A percentile compares a stretch with the other conserved stretches of the same genome.
phyloP scores from a whole-genome alignment of 2,888 invertebrate genomes.

The Chaetoderma sp. region DNA sequence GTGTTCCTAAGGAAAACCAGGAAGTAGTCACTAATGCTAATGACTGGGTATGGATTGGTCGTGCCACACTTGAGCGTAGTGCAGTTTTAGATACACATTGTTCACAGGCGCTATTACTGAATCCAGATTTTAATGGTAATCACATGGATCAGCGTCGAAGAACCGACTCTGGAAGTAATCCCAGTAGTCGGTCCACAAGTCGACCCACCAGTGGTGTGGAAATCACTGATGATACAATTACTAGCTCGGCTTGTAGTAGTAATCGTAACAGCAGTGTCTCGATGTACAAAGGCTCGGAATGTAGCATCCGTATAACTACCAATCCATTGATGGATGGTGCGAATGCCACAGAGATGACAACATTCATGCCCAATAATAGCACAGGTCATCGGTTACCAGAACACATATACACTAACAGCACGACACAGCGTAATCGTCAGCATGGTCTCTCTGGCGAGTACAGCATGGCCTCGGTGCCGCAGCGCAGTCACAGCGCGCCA shows the following conservation, averaged over 20 bases:
- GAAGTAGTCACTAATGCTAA: conserved; percentile 47
- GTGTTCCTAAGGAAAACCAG: conserved; percentile 42
- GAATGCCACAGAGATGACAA: neutral
- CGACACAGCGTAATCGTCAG: no score
- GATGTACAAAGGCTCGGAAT: conserved; percentile 70
- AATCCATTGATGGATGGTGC: conserved; percentile 56
- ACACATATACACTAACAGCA: no score
- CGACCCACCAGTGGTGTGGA: conserved; percentile 26
- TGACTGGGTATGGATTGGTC: conserved; percentile 87
- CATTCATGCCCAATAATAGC: no score
- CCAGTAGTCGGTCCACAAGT: no score
- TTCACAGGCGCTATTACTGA: conserved; percentile 66
- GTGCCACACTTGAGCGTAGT: conserved; percentile 76
- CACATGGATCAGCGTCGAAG: conserved; percentile 35
- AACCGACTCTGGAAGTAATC: conserved; percentile 29
- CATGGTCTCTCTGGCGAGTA: no score
- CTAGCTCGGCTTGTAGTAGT: conserved; percentile 79
- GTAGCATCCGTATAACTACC: conserved; percentile 69
- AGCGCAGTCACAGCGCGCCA: conserved; percentile 14
- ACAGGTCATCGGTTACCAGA: no score
- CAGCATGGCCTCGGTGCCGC: no score
- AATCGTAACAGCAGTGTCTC: conserved; percentile 64
- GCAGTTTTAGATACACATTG: conserved; percentile 65
- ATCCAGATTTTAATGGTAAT: conserved; percentile 69
- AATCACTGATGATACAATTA: conserved; percentile 71